These are phyloP conservation scores for Idaea biselata DNA, from an alignment of 2,888 invertebrate species.

Conservation along the genomic window DNA sequence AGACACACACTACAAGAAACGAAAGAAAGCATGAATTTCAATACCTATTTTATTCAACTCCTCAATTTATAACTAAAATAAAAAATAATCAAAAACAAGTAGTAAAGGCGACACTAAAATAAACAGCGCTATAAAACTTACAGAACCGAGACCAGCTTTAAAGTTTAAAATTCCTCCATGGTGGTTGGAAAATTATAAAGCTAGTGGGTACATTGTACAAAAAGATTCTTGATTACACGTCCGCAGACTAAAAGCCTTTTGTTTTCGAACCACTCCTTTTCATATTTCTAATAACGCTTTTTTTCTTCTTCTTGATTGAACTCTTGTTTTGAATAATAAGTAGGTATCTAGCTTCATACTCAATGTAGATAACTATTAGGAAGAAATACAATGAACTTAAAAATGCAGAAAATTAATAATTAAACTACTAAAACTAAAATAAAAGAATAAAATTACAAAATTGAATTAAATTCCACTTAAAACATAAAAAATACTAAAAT, in stretches of 20 bases:
- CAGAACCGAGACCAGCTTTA: conserved; percentile 7
- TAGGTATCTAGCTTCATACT: neutral
- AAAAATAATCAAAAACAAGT: neutral
- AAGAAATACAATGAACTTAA: neutral
- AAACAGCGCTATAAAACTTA: conserved; percentile 20
- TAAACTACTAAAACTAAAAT: too few relatives aligned
- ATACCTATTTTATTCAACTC: neutral
- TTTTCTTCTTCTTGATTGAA: neutral
- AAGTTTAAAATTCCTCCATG: conserved; percentile 32
- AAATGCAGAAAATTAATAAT: too few relatives aligned
- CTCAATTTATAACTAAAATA: neutral
- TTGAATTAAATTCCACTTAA: too few relatives aligned
- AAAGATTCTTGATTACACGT: conserved; percentile 65
- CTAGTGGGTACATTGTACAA: conserved; percentile 50
- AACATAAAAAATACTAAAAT: too few relatives aligned
- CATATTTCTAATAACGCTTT: conserved; percentile 4
- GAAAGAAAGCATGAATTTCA: neutral
- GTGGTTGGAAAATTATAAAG: conserved; percentile 51
- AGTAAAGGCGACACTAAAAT: conserved; percentile 5
- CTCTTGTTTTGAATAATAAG: conserved; percentile 14
- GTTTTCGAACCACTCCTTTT: conserved; percentile 48
- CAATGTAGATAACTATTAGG: neutral
- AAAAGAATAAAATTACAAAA: too few relatives aligned
- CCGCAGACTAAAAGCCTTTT: conserved; percentile 55
- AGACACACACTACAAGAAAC: too few relatives aligned